Conservation (phyloP, 2,888 invertebrate species). For the Drosophila anceps region DNA sequence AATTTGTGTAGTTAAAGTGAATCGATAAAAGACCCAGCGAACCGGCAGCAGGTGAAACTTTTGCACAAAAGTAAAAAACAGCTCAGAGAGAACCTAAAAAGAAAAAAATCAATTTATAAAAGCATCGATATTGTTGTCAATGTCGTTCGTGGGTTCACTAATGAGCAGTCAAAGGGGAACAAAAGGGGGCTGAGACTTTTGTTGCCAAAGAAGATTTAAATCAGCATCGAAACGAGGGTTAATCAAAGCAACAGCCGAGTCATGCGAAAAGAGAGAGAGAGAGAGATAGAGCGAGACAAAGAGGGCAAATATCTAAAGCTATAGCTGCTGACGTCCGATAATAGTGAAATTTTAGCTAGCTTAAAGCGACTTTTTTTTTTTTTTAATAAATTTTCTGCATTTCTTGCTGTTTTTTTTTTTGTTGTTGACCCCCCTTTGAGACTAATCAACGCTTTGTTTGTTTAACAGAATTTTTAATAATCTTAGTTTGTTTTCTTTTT, state of each 20-base stretch:
- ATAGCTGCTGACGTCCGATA: slow-evolving; percentile 15
- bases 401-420: slow-evolving; percentile 7
- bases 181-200: slow-evolving; percentile 16
- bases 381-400: slow-evolving; percentile 12
- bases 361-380: slow-evolving; percentile 35
- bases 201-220: slow-evolving; percentile 55
- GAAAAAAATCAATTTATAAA: slow-evolving; percentile 51
- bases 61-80: slow-evolving; percentile 13
- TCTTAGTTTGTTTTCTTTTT: slow-evolving; percentile 20
- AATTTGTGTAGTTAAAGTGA: not conserved
- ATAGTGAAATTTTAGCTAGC: slow-evolving; percentile 33
- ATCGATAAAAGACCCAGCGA: slow-evolving; percentile 33
- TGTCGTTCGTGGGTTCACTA: slow-evolving; percentile 38
- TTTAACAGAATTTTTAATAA: slow-evolving; percentile 52
- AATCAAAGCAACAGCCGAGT: slow-evolving; percentile 15
- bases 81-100: slow-evolving; percentile 26
- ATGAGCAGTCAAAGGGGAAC: slow-evolving; percentile 38
- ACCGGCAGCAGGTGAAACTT: slow-evolving; percentile 45
- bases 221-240: slow-evolving; percentile 42
- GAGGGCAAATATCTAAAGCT: slow-evolving; percentile 6
- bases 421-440: slow-evolving; percentile 22
- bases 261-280: not conserved
- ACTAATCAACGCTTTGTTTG: slow-evolving; percentile 56
- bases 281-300: not conserved
- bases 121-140: slow-evolving; percentile 53